phyloP scores from a whole-genome alignment of 1,140 invertebrate species.

The Chymomyza costata region DNA sequence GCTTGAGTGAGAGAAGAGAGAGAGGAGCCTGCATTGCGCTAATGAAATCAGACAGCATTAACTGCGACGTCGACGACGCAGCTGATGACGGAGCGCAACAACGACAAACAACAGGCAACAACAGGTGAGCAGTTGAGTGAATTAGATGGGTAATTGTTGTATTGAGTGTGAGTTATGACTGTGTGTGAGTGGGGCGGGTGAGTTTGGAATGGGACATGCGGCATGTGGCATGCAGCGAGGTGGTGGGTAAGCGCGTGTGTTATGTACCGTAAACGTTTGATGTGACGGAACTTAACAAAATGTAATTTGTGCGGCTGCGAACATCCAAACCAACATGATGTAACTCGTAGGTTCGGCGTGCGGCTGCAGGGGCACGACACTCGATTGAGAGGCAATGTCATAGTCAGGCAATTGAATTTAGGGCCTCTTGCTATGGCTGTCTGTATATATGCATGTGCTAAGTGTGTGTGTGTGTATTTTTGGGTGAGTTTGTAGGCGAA shows the following conservation, averaged over 20 bases:
- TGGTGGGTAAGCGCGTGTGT: constrained; percentile 1
- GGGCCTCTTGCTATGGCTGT: too few relatives aligned
- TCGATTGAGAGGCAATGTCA: too few relatives aligned
- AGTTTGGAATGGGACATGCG: constrained; percentile 27
- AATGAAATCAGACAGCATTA: constrained; percentile 72
- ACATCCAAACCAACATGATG: too few relatives aligned
- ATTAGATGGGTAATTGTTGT: constrained; percentile 70
- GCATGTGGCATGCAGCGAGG: background rate
- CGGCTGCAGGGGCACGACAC: too few relatives aligned
- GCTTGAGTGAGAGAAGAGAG: background rate
- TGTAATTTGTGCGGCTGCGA: constrained; percentile 53
- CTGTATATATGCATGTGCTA: too few relatives aligned
- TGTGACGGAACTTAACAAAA: constrained; percentile 71
- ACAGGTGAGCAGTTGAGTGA: constrained; percentile 58
- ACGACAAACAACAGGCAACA: constrained; percentile 15
- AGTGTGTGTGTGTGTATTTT: too few relatives aligned
- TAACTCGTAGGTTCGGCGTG: too few relatives aligned
- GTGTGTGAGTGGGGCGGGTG: constrained; percentile 1
- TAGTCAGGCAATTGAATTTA: too few relatives aligned
- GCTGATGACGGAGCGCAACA: constrained; percentile 26
- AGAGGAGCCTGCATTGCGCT: constrained; percentile 20
- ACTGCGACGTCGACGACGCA: constrained; percentile 49
- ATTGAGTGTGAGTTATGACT: constrained; percentile 26
- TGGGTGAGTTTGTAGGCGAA: too few relatives aligned
- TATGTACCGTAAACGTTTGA: constrained; percentile 50